phyloP scores from a whole-genome alignment of 2,888 invertebrate genomes.

The Lumbricus terrestris region DNA sequence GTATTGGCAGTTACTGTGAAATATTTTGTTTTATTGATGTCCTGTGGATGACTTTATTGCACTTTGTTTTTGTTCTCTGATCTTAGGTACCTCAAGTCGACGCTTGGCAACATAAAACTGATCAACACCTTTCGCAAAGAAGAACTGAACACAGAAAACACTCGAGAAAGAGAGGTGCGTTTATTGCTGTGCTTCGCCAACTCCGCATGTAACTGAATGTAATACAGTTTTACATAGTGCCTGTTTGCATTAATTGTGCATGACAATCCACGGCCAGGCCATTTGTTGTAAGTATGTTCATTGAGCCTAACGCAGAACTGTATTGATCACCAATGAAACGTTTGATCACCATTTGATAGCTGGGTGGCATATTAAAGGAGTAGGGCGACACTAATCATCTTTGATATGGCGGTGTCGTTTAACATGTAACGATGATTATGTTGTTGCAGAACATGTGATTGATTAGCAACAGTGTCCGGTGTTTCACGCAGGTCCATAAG shows the following conservation, averaged over 20 bases:
- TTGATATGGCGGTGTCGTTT: too few species aligned
- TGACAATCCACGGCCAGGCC: too few species aligned
- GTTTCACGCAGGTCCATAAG: not conserved
- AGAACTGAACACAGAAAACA: constrained; percentile 26
- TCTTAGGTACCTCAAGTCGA: constrained; percentile 75
- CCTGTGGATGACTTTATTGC: not conserved
- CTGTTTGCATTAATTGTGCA: not conserved
- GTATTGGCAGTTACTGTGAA: not conserved
- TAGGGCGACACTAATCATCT: too few species aligned
- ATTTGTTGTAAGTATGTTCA: not conserved
- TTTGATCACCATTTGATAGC: too few species aligned
- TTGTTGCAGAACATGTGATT: not conserved
- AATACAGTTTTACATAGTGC: not conserved
- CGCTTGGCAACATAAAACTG: constrained; percentile 75
- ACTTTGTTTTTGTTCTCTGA: not conserved
- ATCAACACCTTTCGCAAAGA: constrained; percentile 67
- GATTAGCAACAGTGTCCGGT: not conserved
- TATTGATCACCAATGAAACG: too few species aligned
- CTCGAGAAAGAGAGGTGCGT: constrained; percentile 33
- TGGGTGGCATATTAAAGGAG: too few species aligned
- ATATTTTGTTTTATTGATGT: not conserved
- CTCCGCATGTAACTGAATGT: not conserved
- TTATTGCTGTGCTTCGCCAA: not conserved
- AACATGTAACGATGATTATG: not conserved
- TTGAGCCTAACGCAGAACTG: not conserved